Base-by-base conservation (phyloP, 2,113 vertebrate genomes). In the Globicephala melas region DNA sequence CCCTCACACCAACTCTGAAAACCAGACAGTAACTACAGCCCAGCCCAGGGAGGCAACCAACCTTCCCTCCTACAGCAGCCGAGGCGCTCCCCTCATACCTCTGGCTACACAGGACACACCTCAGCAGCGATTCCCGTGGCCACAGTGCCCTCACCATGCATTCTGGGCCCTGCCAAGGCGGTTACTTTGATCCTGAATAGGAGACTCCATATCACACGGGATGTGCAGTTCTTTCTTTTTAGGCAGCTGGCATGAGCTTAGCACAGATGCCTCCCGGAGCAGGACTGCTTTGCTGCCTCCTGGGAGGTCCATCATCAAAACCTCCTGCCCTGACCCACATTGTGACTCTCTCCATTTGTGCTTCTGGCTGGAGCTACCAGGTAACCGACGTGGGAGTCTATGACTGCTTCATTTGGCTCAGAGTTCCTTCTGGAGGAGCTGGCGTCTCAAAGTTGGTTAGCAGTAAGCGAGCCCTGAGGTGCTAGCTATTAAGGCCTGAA, bases 241-340 rank as follows among this genome's bases (percentile, higher is more conserved):
- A 83, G 94, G 94, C 96, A 80, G 94, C 96, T 86, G 95, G 89
- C 62, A 58, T 62, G 95, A 97, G 97, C 82, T 91, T 31, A 79
- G 94, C 53, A 38, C 94, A 95, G 89, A 89, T 83, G 94, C 95
- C 97, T 95, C 97, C 91, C 31, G 15, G 86, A 97, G 93, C 89
- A 91, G 92, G 68, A 93, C 55, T 91, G 96, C 97, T 97, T 97
- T 97, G 95, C 95, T 97, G 97, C 96, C 86, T 97, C 96, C 96
- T 55, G 77, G 96, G 97, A 96, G 96, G 94, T 89, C 87, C 92
- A 91, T 94, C 96, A 97, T 97, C 96, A 96, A 97, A 97, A 96
- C 98, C 90, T 63, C 71, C 86, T 65, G 82, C 62, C 86, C 73
- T 96, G 95, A 94, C 96, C 97, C 96, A 97, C 90, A 95, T 87